Evolutionary conservation across 1,140 invertebrate species (phyloP), one percentile per base, ranked within the genome.

Genomic region (Diachasmimorpha longicaudata): DNA sequence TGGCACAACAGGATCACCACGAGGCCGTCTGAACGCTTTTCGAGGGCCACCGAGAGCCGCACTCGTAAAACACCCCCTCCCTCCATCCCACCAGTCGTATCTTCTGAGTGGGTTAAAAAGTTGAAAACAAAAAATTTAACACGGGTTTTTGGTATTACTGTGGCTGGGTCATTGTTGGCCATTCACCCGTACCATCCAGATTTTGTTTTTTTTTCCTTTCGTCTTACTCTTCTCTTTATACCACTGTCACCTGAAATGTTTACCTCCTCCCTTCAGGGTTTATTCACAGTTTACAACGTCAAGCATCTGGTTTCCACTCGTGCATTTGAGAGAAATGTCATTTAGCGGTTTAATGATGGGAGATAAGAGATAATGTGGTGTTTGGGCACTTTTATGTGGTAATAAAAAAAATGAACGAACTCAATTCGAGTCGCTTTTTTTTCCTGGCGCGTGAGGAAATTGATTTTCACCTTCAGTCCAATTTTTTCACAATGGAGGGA

Each of bases 91-190:
- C 55, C 52, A 19, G 58, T 46, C 63, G 58, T 74, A 67, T 74
- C 63, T 74, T 63, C 66, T 21, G 36, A 14, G 23, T 9, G 23
- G 21, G 11, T 25, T 25, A 63, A 63, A 63, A 63, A 63, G 55
- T 48, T 66, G 23, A 19, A 48, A 63, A 63, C 21, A 63, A 31
- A 63, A n/a, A 63, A 63, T 48, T 55, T 36, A 31, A 58, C 52
- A 63, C 36, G 52, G 39, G 52, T 70, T 25, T 67, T 63, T 74
- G 36, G 21, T 44, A 44, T 63, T 74, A 74, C 66, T 68, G 58
- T 39, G 25, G 4, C 21, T 25, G 63, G 55, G 72, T 46, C 58
- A 55, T 74, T 74, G 72, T 74, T 74, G 37, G 39, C 72, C 58
- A 74, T 74, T 74, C 72, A 68, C 58, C 72, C 52, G 37, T 48